Percentiles rank a stretch among this genome's conserved stretches.
phyloP scores from a whole-genome alignment of 2,113 vertebrate species.

The Brachypteracias leptosomus region DNA sequence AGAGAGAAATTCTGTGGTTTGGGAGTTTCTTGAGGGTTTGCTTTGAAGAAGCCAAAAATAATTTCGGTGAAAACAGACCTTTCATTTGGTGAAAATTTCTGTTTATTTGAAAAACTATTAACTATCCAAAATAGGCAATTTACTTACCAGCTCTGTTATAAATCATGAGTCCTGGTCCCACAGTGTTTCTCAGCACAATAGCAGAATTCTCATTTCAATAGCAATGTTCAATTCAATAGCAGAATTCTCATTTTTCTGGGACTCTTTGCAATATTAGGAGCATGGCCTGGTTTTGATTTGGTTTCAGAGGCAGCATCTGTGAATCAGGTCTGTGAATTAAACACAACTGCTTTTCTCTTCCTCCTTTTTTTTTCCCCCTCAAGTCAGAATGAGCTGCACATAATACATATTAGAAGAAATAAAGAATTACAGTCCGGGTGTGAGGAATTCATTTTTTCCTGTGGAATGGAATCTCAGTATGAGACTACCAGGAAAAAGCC shows the following conservation, averaged over 20 bases:
- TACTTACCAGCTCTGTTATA: neutral
- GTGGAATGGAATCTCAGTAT: neutral
- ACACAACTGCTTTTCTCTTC: neutral
- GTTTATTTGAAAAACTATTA: neutral
- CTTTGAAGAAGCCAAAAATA: neutral
- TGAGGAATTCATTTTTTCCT: neutral
- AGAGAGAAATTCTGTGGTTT: neutral
- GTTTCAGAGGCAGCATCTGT: neutral
- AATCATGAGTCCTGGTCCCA: neutral
- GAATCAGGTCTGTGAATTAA: neutral
- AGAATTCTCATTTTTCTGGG: neutral
- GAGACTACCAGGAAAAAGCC: neutral
- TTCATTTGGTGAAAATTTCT: neutral
- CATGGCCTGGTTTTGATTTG: neutral
- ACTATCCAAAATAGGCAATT: neutral
- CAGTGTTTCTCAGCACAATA: neutral
- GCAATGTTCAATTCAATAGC: too few species aligned
- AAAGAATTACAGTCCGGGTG: neutral
- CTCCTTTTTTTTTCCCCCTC: too few species aligned
- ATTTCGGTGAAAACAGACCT: neutral
- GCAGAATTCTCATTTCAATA: neutral
- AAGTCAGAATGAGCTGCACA: neutral
- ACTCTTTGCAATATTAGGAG: neutral
- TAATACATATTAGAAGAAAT: neutral
- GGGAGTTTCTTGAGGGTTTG: neutral